Percentiles rank a stretch among this genome's conserved stretches.
These are phyloP conservation scores for Tragelaphus oryx DNA, from an alignment of 2,797 vertebrate species.

Conservation along the genomic window DNA sequence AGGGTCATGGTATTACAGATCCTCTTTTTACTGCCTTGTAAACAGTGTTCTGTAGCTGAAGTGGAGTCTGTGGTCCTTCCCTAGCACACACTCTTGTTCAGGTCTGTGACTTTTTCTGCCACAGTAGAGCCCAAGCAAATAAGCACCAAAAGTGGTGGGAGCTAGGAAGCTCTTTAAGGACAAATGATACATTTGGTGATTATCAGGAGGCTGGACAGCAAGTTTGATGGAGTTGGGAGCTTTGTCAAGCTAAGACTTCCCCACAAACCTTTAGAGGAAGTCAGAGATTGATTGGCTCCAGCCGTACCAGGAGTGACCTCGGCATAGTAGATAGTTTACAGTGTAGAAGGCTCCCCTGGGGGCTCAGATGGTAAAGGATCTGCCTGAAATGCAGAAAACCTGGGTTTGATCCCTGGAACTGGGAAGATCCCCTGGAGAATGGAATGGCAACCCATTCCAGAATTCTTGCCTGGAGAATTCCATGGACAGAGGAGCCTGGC, in stretches of 20 bases:
- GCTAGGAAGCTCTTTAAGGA: background rate
- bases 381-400: background rate
- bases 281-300: too few species aligned
- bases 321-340: accelerated
- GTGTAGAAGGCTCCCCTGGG: background rate
- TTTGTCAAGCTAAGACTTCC: background rate
- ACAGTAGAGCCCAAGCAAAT: background rate
- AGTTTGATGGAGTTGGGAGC: background rate
- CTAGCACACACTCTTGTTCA: background rate
- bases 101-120: background rate
- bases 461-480: background rate
- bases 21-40: background rate
- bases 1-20: background rate
- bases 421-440: background rate
- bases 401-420: background rate
- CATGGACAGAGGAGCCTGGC: background rate
- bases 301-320: background rate
- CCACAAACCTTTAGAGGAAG: background rate
- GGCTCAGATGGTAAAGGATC: background rate
- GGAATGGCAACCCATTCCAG: background rate
- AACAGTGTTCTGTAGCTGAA: background rate
- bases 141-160: background rate
- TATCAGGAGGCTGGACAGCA: background rate
- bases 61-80: background rate
- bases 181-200: background rate